These are phyloP conservation scores for Cyphomyrus plagiostoma DNA, from an alignment of 2,113 vertebrate genomes.

Conservation along the genomic window DNA sequence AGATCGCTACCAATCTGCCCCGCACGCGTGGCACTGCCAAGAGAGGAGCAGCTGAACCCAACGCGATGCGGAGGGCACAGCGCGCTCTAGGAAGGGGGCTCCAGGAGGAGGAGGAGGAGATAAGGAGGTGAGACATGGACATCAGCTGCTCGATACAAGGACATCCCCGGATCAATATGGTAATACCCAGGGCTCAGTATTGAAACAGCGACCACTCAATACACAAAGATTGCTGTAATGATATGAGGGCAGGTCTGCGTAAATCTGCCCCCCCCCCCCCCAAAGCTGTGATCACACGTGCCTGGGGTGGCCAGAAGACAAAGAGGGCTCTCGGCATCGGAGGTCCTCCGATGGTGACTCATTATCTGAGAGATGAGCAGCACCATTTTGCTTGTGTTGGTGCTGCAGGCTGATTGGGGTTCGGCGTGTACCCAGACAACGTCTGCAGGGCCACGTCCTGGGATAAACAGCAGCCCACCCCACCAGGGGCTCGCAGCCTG, in stretches of 20 bases:
- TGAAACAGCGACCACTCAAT: neutral
- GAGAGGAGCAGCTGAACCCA: neutral
- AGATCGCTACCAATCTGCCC: slow-evolving; percentile 8
- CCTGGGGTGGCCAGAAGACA: neutral
- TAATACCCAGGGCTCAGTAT: neutral
- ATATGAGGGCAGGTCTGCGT: neutral
- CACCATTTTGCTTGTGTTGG: neutral
- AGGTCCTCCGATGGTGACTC: neutral
- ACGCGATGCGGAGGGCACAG: neutral
- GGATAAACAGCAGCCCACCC: neutral
- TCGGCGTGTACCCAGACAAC: neutral
- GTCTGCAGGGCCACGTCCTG: neutral
- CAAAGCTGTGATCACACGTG: neutral
- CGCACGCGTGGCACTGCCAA: neutral
- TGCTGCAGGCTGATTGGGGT: neutral
- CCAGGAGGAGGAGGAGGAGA: neutral
- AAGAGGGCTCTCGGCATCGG: neutral
- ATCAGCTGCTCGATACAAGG: neutral
- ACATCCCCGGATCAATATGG: neutral
- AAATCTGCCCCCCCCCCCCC: neutral
- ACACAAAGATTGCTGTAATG: neutral
- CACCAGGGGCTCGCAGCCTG: neutral
- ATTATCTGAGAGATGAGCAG: neutral
- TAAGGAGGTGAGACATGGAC: neutral
- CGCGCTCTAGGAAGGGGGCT: neutral